These are phyloP conservation scores for Chymomyza fuscimana DNA, from an alignment of 2,888 invertebrate species.

Conservation along the genomic window DNA sequence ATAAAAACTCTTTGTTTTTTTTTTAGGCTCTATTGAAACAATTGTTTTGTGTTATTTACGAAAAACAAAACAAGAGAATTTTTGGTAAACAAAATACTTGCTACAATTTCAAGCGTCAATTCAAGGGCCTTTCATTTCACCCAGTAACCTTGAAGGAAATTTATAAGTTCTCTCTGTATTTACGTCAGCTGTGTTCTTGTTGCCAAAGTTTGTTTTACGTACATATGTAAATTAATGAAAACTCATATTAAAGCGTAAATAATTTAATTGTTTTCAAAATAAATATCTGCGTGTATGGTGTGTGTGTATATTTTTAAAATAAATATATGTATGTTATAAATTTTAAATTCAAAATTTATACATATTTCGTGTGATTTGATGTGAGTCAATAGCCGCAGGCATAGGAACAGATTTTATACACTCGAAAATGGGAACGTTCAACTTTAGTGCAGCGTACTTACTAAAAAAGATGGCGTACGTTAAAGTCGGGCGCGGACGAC, in stretches of 20 bases:
- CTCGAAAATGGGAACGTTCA: neutral
- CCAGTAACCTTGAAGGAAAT: conserved; percentile 34
- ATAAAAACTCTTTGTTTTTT: neutral
- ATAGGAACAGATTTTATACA: neutral
- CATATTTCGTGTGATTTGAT: conserved; percentile 16
- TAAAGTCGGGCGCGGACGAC: too few species aligned
- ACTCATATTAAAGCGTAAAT: conserved; percentile 41
- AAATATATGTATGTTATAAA: conserved; percentile 31
- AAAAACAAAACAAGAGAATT: conserved; percentile 26
- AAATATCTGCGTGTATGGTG: conserved; percentile 6
- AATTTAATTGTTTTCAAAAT: conserved; percentile 63
- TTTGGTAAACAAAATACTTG: conserved; percentile 26
- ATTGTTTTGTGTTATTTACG: conserved; percentile 50
- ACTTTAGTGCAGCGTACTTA: neutral
- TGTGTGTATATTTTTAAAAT: neutral
- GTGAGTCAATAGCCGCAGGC: conserved; percentile 18
- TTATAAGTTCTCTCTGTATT: neutral
- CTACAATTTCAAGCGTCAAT: conserved; percentile 34
- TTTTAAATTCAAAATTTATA: conserved; percentile 29
- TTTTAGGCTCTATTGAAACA: conserved; percentile 35
- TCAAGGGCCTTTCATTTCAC: conserved; percentile 15
- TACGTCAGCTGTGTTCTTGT: conserved; percentile 65
- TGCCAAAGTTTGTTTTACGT: conserved; percentile 24
- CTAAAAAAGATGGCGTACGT: too few species aligned
- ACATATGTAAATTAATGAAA: conserved; percentile 45